Evolutionary conservation across 2,888 invertebrate genomes (phyloP).

Genomic region (Nomada ferruginata): DNA sequence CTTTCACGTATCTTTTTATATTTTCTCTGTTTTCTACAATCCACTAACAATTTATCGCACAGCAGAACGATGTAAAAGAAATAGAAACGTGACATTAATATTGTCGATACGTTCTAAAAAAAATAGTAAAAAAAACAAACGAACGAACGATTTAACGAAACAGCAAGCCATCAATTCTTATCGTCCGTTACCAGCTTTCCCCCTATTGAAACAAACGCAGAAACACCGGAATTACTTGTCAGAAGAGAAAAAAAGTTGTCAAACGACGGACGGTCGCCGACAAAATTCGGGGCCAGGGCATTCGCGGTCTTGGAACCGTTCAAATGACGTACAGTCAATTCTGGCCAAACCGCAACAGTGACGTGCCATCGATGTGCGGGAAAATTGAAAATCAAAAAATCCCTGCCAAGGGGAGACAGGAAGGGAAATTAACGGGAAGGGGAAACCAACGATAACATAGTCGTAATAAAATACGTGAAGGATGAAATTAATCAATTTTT

Average conservation of each 20-base stretch:
- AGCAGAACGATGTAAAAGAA: too few relatives aligned
- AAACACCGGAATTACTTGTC: constrained; percentile 40
- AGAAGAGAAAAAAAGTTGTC: constrained; percentile 35
- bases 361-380: constrained; percentile 47
- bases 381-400: constrained; percentile 63
- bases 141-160: constrained; percentile 13
- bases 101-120: too few relatives aligned
- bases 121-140: not conserved
- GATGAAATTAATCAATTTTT: too few relatives aligned
- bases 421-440: constrained; percentile 29
- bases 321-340: constrained; percentile 57
- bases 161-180: constrained; percentile 2
- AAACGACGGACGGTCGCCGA: constrained; percentile 36
- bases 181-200: constrained; percentile 1
- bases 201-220: not conserved
- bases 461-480: not conserved
- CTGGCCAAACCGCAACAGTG: constrained; percentile 54
- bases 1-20: too few relatives aligned
- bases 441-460: not conserved
- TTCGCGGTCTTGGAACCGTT: constrained; percentile 48
- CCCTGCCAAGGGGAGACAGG: not conserved
- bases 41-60: too few relatives aligned
- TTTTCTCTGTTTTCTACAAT: too few relatives aligned
- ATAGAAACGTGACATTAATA: too few relatives aligned
- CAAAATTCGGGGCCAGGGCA: constrained; percentile 43